Base-by-base conservation (phyloP, 2,797 vertebrate species). In the Okamejei kenojei region DNA sequence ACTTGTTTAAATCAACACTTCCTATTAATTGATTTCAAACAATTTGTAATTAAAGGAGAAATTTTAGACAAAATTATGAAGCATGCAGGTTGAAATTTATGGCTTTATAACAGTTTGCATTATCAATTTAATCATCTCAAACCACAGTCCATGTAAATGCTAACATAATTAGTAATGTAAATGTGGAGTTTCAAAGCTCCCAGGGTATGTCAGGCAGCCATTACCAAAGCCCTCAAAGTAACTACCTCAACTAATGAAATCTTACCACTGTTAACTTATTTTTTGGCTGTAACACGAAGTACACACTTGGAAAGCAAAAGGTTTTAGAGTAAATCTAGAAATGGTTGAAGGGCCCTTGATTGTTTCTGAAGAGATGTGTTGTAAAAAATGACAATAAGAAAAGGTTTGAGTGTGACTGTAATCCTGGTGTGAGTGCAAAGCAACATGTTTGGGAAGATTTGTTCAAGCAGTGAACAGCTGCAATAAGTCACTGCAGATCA, bases 381-480 rank as follows among this genome's bases (percentile, higher is more conserved):
- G 71, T 92, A 76, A 92, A 45, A 76, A 92, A 54, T 92, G 90
- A 92, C 71, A 92, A 92, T 76, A 92, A 92, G 38, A 35, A 9
- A 92, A 74, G 38, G 71, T 54, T 76, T 92, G 90, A 92, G 90
- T 74, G 35, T 92, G 73, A 92, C 90, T 45, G 35, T 74, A 92
- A 92, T 92, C 90, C 26, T 58, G 71, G 68, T 76, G 23, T 91
- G 71, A 92, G 71, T 92, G 90, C 90, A 92, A 76, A 92, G 90
- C n/a, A 58, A 92, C 90, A 92, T 92, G 90, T 76, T 92, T 35
- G 76, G 71, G 76, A 92, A 92, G 90, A 71, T 76, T 92, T 92
- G 90, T 92, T 92, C 61, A 76, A 95, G 94, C 95, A 96, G 95
- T 96, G 95, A 97, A 97, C 97, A 97, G 96, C 97, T 97, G 97